phyloP scores from a whole-genome alignment of 2,113 vertebrate species.

The Malurus elegans region DNA sequence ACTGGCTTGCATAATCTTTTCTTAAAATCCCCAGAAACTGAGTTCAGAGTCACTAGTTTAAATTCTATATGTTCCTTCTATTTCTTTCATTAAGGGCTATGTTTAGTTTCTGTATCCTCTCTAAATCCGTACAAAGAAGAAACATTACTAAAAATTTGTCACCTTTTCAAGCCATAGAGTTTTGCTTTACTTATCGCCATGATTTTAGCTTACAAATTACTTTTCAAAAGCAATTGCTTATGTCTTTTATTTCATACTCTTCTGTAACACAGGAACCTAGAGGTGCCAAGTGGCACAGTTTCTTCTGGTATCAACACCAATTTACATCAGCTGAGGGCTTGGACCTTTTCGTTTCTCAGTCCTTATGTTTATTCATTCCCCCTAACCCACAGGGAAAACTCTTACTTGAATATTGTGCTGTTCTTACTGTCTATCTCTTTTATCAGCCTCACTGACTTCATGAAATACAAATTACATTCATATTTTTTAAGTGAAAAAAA shows the following conservation, averaged over 20 bases:
- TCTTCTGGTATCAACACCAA: not conserved
- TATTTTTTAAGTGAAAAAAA: not conserved
- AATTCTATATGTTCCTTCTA: not conserved
- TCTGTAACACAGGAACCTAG: not conserved
- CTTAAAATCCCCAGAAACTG: not conserved
- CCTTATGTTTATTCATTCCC: not conserved
- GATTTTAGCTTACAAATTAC: not conserved
- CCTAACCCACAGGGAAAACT: not conserved
- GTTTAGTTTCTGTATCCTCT: not conserved
- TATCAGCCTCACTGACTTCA: not conserved
- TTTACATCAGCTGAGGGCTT: not conserved
- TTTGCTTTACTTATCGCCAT: not conserved
- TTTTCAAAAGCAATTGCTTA: not conserved
- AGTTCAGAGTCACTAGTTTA: not conserved
- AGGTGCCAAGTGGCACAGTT: not conserved
- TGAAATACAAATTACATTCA: not conserved
- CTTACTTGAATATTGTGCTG: not conserved
- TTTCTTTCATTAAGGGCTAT: not conserved
- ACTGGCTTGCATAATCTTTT: not conserved
- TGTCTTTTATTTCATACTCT: not conserved
- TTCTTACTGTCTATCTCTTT: not conserved
- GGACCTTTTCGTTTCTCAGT: not conserved
- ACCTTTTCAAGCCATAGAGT: not conserved
- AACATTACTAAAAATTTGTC: not conserved
- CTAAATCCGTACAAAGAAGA: not conserved